These are phyloP conservation scores for Tauraco erythrolophus DNA, from an alignment of 2,113 vertebrate species.

Conservation along the genomic window DNA sequence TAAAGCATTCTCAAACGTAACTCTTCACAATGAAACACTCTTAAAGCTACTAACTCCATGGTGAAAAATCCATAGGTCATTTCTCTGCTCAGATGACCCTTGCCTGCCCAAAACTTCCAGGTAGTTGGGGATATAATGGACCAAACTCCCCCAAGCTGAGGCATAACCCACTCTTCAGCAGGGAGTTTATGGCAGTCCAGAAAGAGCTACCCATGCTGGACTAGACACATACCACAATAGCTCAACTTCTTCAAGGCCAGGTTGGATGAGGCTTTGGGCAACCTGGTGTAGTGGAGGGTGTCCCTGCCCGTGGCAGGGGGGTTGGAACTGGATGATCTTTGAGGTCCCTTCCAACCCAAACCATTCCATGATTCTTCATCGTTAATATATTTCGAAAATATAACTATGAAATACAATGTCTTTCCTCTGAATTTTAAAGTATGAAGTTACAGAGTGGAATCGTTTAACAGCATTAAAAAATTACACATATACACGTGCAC, in stretches of 20 bases:
- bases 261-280: too few relatives aligned
- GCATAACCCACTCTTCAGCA: background rate
- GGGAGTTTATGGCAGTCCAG: background rate
- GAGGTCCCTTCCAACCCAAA: too few relatives aligned
- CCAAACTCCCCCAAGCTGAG: background rate
- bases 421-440: background rate
- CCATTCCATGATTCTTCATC: background rate
- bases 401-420: fast-evolving
- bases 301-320: too few relatives aligned
- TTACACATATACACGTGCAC: fast-evolving
- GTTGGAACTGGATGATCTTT: too few relatives aligned
- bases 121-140: fast-evolving
- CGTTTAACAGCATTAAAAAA: background rate
- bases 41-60: background rate
- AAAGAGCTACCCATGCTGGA: background rate
- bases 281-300: too few relatives aligned
- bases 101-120: background rate
- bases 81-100: background rate
- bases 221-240: background rate
- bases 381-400: background rate
- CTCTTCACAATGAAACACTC: background rate
- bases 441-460: background rate
- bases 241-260: background rate
- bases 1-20: background rate
- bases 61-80: background rate